A percentile compares a stretch with the other conserved stretches of the same genome.
Conservation (phyloP, 2,888 invertebrate genomes). For the Xanthia togata region DNA sequence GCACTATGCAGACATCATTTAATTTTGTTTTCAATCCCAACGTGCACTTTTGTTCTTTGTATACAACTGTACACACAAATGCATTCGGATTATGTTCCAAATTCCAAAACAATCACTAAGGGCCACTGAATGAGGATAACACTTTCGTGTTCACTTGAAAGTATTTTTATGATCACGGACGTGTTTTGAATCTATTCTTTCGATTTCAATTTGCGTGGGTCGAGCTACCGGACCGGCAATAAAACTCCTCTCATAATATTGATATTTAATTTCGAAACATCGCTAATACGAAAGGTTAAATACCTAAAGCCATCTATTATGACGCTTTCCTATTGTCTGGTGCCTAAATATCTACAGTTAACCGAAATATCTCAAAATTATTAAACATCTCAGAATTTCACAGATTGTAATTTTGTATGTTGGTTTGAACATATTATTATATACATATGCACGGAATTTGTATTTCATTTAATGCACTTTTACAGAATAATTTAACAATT, state of each 20-base stretch:
- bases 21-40: conserved; percentile 49
- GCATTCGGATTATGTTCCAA: conserved; percentile 36
- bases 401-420: conserved; percentile 41
- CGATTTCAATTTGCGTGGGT: conserved; percentile 64
- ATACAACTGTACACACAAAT: conserved; percentile 24
- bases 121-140: conserved; percentile 34
- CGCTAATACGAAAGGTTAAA: conserved; percentile 55
- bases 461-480: conserved; percentile 34
- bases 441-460: conserved; percentile 38
- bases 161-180: conserved; percentile 58
- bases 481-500: conserved; percentile 52
- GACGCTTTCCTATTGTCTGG: conserved; percentile 54
- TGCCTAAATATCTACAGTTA: conserved; percentile 36
- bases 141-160: conserved; percentile 61
- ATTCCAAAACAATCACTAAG: conserved; percentile 40
- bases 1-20: conserved; percentile 43
- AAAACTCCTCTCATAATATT: conserved; percentile 58
- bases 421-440: conserved; percentile 31
- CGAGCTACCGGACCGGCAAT: conserved; percentile 52
- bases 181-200: conserved; percentile 57
- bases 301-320: conserved; percentile 51
- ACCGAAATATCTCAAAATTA: conserved; percentile 31
- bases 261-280: conserved; percentile 58
- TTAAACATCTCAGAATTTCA: too few relatives aligned
- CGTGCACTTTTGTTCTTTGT: conserved; percentile 48